Evolutionary conservation across 2,888 invertebrate species (phyloP).

Genomic region (Cheilosia urbana): DNA sequence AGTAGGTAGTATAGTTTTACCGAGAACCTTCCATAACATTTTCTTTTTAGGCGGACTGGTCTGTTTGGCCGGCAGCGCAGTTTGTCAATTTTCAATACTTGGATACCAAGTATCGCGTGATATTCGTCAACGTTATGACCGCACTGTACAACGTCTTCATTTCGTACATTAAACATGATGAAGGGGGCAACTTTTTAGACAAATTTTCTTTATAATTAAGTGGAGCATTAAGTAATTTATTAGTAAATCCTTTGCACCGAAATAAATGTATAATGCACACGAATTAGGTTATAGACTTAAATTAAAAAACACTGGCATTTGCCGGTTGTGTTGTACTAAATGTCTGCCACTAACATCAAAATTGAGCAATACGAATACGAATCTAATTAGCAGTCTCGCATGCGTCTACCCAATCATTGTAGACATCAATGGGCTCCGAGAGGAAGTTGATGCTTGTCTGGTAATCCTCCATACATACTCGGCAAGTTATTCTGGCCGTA

Average conservation of each 20-base stretch:
- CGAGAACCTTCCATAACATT: neutral
- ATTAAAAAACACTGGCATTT: neutral
- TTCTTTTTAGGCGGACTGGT: constrained; percentile 90
- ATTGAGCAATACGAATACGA: neutral
- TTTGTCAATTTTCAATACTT: constrained; percentile 94
- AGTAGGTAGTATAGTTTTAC: constrained; percentile 84
- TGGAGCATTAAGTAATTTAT: constrained; percentile 20
- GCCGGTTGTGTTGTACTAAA: constrained; percentile 28
- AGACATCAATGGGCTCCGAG: constrained; percentile 99
- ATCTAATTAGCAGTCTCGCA: constrained; percentile 95
- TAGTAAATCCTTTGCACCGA: constrained; percentile 27
- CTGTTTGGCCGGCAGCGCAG: constrained; percentile 96
- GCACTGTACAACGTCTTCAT: constrained; percentile 94
- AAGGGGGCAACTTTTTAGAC: constrained; percentile 56
- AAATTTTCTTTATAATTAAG: constrained; percentile 38
- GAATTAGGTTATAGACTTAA: neutral
- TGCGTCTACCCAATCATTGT: constrained; percentile 99
- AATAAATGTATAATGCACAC: constrained; percentile 42
- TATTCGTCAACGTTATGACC: constrained; percentile 94
- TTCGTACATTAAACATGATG: constrained; percentile 92
- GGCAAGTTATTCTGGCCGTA: constrained; percentile 96
- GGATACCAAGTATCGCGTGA: constrained; percentile 91
- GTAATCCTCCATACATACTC: constrained; percentile 98
- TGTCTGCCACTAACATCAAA: neutral
- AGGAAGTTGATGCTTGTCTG: constrained; percentile 98